Evolutionary conservation across 2,797 vertebrate genomes (phyloP).

Genomic region (Gymnothorax javanicus): DNA sequence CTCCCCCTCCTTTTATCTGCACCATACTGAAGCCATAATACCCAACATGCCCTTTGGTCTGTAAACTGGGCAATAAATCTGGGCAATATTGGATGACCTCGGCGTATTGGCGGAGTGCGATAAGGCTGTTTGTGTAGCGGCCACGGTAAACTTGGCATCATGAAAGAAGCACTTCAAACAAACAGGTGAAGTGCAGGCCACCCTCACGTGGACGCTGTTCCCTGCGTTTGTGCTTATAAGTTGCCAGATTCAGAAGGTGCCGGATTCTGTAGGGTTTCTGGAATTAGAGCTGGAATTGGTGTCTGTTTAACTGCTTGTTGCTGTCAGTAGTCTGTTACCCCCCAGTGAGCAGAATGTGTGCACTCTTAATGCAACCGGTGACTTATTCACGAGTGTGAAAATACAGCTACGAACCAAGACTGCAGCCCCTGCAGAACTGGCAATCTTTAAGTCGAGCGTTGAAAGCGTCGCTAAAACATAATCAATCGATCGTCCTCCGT

Average conservation of each 20-base stretch:
- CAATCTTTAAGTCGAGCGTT: no score
- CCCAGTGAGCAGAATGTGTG: no score
- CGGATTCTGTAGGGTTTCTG: no score
- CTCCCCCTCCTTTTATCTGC: neutral
- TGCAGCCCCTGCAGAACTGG: no score
- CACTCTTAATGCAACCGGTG: no score
- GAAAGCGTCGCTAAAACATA: no score
- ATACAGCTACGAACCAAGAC: no score
- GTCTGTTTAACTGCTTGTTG: neutral
- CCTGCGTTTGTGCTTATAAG: neutral
- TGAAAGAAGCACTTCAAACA: neutral
- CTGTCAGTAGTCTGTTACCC: no score
- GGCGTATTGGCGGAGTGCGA: neutral
- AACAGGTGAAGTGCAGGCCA: neutral
- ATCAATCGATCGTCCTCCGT: no score
- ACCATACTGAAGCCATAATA: neutral
- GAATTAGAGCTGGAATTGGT: no score
- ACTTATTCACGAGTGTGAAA: no score
- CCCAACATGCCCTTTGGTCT: neutral
- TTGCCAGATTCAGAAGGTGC: neutral
- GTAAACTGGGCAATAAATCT: neutral
- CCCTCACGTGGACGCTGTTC: neutral
- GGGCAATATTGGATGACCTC: neutral
- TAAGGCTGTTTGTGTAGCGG: neutral
- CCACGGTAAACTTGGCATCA: neutral